phyloP scores from a whole-genome alignment of 2,113 vertebrate species.

The Oreochromis aureus region DNA sequence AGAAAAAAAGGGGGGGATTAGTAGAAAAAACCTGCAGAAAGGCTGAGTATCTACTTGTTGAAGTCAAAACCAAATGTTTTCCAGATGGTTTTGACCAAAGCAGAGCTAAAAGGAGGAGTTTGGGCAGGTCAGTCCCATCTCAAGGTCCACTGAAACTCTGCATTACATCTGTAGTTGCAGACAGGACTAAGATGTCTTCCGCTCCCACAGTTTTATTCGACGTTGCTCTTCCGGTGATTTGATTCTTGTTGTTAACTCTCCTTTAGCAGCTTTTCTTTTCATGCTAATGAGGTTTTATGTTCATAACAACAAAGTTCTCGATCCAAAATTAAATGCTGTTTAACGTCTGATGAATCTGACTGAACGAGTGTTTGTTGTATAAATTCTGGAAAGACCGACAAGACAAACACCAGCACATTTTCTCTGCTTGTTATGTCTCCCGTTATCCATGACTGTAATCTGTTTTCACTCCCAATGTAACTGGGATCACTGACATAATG shows the following conservation, averaged over 20 bases:
- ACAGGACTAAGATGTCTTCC: background rate
- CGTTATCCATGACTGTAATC: background rate
- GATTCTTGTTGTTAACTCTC: background rate
- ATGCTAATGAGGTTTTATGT: background rate
- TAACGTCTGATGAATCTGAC: background rate
- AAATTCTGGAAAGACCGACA: background rate
- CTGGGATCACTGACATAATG: background rate
- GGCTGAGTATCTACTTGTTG: background rate
- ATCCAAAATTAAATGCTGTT: background rate
- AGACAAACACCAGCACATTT: background rate
- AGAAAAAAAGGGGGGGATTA: accelerated
- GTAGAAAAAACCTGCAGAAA: background rate
- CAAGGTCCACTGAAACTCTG: background rate
- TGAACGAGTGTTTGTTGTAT: background rate
- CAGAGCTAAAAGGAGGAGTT: background rate
- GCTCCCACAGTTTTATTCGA: accelerated
- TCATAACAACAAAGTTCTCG: background rate
- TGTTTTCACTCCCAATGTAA: background rate
- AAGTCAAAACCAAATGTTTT: background rate
- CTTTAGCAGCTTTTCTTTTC: background rate
- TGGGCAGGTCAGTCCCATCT: background rate
- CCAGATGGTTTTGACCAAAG: background rate
- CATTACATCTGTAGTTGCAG: background rate
- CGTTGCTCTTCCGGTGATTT: background rate
- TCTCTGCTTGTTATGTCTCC: background rate